Evolutionary conservation across 1,140 invertebrate species (phyloP).

Genomic region (Delia radicum): DNA sequence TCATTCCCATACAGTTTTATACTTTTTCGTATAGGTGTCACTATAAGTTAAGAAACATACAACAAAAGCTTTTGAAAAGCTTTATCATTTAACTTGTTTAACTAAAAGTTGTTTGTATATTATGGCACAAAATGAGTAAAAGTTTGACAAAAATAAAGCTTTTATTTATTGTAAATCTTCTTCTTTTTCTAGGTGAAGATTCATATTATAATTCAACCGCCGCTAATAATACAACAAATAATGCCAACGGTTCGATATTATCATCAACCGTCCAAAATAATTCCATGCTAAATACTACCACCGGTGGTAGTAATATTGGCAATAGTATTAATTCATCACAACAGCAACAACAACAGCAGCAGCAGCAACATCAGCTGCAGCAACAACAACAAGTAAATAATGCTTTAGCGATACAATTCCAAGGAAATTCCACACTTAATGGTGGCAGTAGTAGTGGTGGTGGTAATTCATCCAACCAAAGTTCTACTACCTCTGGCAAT

Average conservation of each 20-base stretch:
- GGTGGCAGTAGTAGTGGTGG: conserved; percentile 2
- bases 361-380: neutral
- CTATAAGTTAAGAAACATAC: neutral
- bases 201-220: conserved; percentile 37
- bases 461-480: neutral
- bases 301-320: conserved; percentile 9
- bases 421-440: neutral
- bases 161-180: neutral
- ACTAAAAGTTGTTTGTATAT: neutral
- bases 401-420: conserved; percentile 9
- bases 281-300: conserved; percentile 36
- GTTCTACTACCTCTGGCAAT: neutral
- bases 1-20: too few species aligned
- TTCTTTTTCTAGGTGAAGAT: conserved; percentile 43
- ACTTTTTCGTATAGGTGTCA: neutral
- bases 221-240: conserved; percentile 34
- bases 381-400: conserved; percentile 10
- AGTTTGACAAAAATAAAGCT: too few species aligned
- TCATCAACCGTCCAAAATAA: conserved; percentile 52
- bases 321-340: conserved; percentile 8
- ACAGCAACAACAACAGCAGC: conserved; percentile 14
- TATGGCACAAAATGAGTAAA: too few species aligned
- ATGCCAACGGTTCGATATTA: conserved; percentile 44
- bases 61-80: neutral
- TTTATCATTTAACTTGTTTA: neutral